phyloP scores from a whole-genome alignment of 2,113 vertebrate species.

The Onychostoma macrolepis region DNA sequence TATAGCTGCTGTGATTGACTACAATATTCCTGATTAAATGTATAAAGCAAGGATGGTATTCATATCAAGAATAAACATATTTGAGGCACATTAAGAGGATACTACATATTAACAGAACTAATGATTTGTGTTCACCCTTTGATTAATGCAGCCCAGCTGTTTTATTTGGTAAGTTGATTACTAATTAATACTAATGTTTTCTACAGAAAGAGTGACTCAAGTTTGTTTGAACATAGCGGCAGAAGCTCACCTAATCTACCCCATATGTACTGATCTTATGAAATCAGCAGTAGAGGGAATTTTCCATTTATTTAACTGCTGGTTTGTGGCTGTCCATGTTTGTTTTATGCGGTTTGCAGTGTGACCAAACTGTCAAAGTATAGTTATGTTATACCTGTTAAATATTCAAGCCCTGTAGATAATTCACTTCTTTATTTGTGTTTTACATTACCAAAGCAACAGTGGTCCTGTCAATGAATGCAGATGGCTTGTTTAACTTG shows the following conservation, averaged over 20 bases:
- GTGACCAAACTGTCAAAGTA: not conserved
- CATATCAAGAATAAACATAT: not conserved
- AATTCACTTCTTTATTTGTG: not conserved
- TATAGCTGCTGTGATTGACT: not conserved
- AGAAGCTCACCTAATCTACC: not conserved
- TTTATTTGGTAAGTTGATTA: slow-evolving; percentile 80
- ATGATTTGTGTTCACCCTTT: slow-evolving; percentile 72
- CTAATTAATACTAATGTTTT: slow-evolving; percentile 18
- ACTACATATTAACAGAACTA: not conserved
- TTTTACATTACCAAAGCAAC: not conserved
- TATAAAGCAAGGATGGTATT: not conserved
- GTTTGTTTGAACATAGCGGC: not conserved
- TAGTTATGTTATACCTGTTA: not conserved
- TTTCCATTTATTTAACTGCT: not conserved
- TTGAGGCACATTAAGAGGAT: not conserved
- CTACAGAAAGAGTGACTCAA: not conserved
- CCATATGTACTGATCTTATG: not conserved
- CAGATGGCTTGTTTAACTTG: not conserved
- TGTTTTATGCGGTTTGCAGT: not conserved
- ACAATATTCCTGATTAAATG: not conserved
- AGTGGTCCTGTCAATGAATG: slow-evolving; percentile 2
- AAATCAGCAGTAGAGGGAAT: not conserved
- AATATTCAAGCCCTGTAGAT: slow-evolving; percentile 13
- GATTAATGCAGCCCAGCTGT: slow-evolving; percentile 82
- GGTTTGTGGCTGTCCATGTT: not conserved